Conservation (phyloP, 35 echinoderm and acorn worm genomes). For the Heliocidaris tuberculata region DNA sequence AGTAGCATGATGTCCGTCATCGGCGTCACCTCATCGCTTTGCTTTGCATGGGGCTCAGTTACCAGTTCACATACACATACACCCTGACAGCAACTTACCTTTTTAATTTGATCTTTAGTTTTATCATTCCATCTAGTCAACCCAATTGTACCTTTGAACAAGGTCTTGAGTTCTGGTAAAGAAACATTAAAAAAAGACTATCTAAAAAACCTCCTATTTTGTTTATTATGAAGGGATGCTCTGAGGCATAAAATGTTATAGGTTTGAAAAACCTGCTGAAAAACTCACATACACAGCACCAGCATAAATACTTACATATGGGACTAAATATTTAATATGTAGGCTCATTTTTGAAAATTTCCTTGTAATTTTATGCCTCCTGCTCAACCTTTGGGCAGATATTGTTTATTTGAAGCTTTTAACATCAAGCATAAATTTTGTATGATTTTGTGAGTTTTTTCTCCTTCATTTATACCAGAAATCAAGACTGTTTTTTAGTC, state of each 20-base stretch:
- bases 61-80: not conserved
- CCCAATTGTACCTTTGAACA: not conserved
- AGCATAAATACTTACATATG: too few relatives aligned
- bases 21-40: not conserved
- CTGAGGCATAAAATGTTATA: too few relatives aligned
- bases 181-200: not conserved
- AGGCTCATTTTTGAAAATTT: too few relatives aligned
- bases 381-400: too few relatives aligned
- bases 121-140: constrained; percentile 17
- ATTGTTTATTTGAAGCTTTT: too few relatives aligned
- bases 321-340: too few relatives aligned
- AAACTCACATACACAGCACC: too few relatives aligned
- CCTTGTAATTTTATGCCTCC: too few relatives aligned
- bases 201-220: too few relatives aligned
- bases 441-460: not conserved
- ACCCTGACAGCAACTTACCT: not conserved
- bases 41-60: not conserved
- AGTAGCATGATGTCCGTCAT: constrained; percentile 6
- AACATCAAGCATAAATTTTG: not conserved
- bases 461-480: not conserved
- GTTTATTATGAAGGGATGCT: too few relatives aligned
- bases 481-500: not conserved
- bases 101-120: not conserved
- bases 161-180: not conserved
- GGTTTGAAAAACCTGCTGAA: too few relatives aligned